Percentiles rank a stretch among this genome's conserved stretches.
Evolutionary conservation across 2,113 vertebrate genomes (phyloP).

Genomic region (Chaenocephalus aceratus): DNA sequence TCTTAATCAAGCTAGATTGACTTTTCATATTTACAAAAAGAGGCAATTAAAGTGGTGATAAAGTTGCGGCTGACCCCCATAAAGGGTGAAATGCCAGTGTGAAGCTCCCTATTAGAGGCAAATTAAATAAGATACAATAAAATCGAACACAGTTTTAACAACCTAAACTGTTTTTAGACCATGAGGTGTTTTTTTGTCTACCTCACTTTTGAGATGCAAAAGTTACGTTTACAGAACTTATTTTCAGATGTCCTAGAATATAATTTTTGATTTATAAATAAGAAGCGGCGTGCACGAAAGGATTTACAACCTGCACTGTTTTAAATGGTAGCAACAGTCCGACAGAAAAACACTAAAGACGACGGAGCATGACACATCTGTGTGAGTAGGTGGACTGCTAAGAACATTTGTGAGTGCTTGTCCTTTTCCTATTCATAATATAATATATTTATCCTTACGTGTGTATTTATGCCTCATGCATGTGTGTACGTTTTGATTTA

Average conservation of each 20-base stretch:
- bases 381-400: neutral
- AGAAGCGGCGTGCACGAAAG: neutral
- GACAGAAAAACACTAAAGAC: neutral
- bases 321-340: neutral
- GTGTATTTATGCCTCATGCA: neutral
- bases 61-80: slow-evolving; percentile 12
- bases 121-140: slow-evolving; percentile 6
- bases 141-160: no score
- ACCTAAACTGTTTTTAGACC: no score
- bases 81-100: slow-evolving; percentile 31
- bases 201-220: neutral
- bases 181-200: neutral
- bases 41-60: neutral
- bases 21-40: slow-evolving; percentile 34
- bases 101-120: slow-evolving; percentile 2
- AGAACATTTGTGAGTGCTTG: neutral
- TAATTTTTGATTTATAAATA: neutral
- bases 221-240: neutral
- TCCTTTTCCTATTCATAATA: neutral
- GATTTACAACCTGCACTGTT: neutral
- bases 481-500: neutral
- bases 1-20: slow-evolving; percentile 42
- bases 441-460: neutral
- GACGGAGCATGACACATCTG: neutral
- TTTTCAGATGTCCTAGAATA: slow-evolving; percentile 1